A percentile compares a stretch with the other conserved stretches of the same genome.
phyloP scores from a whole-genome alignment of 2,888 invertebrate species.

The Drosophila rellima region DNA sequence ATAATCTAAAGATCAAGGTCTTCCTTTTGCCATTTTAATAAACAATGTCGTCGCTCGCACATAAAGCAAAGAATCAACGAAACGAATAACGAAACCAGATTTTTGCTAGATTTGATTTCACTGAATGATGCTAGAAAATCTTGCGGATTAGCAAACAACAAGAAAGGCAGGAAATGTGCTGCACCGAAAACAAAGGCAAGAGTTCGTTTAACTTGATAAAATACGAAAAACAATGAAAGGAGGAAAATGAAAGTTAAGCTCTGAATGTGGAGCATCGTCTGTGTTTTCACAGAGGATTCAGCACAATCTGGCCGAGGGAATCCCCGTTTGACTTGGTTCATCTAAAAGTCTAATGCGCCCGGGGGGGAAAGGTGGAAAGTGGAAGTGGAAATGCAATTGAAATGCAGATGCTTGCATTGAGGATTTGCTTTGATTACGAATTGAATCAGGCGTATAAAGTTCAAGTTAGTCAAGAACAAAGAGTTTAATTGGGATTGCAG shows the following conservation, averaged over 20 bases:
- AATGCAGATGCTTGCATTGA: constrained; percentile 39
- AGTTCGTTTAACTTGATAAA: constrained; percentile 22
- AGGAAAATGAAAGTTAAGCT: constrained; percentile 64
- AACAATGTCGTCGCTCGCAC: constrained; percentile 22
- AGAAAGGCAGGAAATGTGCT: constrained; percentile 54
- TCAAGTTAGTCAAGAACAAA: neutral
- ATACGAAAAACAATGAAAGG: neutral
- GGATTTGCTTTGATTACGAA: constrained; percentile 51
- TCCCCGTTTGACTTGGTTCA: constrained; percentile 42
- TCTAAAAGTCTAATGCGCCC: constrained; percentile 67
- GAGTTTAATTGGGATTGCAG: constrained; percentile 2
- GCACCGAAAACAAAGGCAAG: constrained; percentile 23
- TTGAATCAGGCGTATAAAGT: constrained; percentile 18
- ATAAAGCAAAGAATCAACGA: constrained; percentile 8
- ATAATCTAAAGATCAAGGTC: constrained; percentile 80
- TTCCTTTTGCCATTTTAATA: constrained; percentile 76
- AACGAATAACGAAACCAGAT: constrained; percentile 71
- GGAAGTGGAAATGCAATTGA: constrained; percentile 32
- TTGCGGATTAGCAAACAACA: constrained; percentile 24
- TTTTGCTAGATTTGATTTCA: constrained; percentile 43
- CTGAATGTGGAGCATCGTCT: constrained; percentile 51
- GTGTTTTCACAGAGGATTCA: constrained; percentile 57
- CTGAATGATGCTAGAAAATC: constrained; percentile 30
- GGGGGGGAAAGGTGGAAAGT: constrained; percentile 3
- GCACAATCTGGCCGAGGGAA: constrained; percentile 43